Evolutionary conservation across 2,797 vertebrate species (phyloP), one percentile per base, ranked within the genome.

Genomic region (Pempheris klunzingeri): DNA sequence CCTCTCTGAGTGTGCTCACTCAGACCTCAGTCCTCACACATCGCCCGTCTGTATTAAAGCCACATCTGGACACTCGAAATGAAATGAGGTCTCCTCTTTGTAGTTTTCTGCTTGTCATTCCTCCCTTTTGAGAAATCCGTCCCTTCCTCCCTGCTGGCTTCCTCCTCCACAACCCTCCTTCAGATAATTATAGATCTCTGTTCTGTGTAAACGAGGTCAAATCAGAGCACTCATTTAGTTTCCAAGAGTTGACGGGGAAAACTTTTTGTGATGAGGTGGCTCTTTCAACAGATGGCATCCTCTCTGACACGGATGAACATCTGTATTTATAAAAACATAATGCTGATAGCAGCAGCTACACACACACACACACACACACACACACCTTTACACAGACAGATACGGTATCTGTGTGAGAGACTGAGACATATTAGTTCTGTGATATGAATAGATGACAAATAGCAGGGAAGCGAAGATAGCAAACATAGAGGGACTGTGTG

Each of bases 181-280:
- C 82, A 87, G 90, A 93, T 92, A 93, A 93, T 92, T 93, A 93
- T 94, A 93, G 90, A 93, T 90, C 80, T 81, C 80, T 58, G 65
- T 86, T 94, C 86, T 79, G 81, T 64, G 82, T 87, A 92, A 95
- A 93, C 49, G 75, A 93, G 94, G 94, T 91, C 92, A 91, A 91
- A 91, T 91, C 82, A 57, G 77, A 87, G 74, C 80, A 68, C 84
- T 87, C 87, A 86, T 84, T 90, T 86, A 84, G 82, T 88, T 92
- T 89, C 65, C 52, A 67, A 71, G 79, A 91, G 84, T 86, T 80
- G 70, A 84, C 1, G 54, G 0, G 3, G 49, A 83, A 88, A 90
- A 87, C 53, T 78, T 90, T 86, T 84, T 77, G 36, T 83, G 86
- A 88, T 80, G 86, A 90, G 62, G 75, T 14, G 67, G 78, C 78